Evolutionary conservation across 2,113 vertebrate genomes (phyloP), one percentile per base, ranked within the genome.

Genomic region (Montifringilla adamsi): DNA sequence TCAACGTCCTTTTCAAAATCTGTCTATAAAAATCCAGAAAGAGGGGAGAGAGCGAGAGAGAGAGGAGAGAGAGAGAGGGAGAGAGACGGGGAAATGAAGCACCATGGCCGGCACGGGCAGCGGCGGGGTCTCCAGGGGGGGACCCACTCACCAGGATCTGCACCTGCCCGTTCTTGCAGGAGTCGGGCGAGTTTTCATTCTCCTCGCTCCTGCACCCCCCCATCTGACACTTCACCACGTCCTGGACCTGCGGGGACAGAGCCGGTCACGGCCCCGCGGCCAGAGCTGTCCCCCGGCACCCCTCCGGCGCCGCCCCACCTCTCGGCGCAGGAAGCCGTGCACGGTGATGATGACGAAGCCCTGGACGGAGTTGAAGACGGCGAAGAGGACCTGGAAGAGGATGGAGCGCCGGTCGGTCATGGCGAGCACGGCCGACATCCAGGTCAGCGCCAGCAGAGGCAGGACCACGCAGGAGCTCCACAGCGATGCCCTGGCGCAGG

Each of bases 1-100:
- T 99, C 99, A 97, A 99, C 99, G 27, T 99, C 99, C 98, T 99
- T 99, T 98, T 99, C 99, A 98, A 99, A 99, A 97, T 99, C 99
- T 98, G 99, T 99, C 99, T 99, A 98, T 98, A 97, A 95, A 96
- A 97, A 97, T 81, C 96, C 95, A 97, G 94, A 79, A 75, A 83
- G 93, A 92, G 68, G 90, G 95, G 95, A 72, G 92, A 93, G 90
- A 93, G 89, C 93, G 58, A 96, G 66, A 96, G 46, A 92, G 94
- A 81, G 63, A 20, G 87, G 95, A 97, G 97, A 97, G 94, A 96
- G 72, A 93, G 87, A 77, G 52, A 30, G 21, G 60, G 73, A 68
- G 89, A 94, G 84, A 89, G 92, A 97, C 3, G 8, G 69, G 90
- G 93, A 89, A 85, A 96, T 96, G 87, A 94, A 96, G 96, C 92